phyloP scores from a whole-genome alignment of 1,140 invertebrate species.

The Heliconius hewitsoni region DNA sequence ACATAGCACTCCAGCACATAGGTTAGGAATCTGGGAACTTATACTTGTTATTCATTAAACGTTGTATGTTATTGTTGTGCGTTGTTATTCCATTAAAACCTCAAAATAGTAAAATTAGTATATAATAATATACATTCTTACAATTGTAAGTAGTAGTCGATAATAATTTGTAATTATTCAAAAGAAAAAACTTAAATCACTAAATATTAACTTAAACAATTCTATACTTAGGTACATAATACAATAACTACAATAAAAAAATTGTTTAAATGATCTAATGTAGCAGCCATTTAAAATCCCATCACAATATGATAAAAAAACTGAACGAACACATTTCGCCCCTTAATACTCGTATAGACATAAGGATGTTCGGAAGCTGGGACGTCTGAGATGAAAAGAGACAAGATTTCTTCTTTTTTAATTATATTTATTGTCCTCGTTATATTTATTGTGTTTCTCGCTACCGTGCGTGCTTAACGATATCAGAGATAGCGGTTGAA shows the following conservation, averaged over 20 bases:
- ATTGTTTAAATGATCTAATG: neutral
- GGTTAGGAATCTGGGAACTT: too few species aligned
- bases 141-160: neutral
- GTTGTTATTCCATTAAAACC: slow-evolving; percentile 21
- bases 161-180: neutral
- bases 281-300: neutral
- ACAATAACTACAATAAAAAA: neutral
- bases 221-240: neutral
- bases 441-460: slow-evolving; percentile 78
- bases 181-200: neutral
- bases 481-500: slow-evolving; percentile 67
- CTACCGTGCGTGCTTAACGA: slow-evolving; percentile 76
- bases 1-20: too few species aligned
- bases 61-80: too few species aligned
- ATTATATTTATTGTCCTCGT: slow-evolving; percentile 79
- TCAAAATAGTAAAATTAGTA: neutral
- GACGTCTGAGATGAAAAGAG: slow-evolving; percentile 13
- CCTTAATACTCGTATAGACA: slow-evolving; percentile 7
- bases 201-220: too few species aligned
- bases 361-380: slow-evolving; percentile 16
- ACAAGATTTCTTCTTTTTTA: slow-evolving; percentile 72
- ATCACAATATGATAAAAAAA: slow-evolving; percentile 1
- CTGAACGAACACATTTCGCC: slow-evolving; percentile 13
- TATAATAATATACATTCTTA: neutral
- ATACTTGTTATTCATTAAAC: too few species aligned